Percentiles rank a stretch among this genome's conserved stretches.
phyloP scores from a whole-genome alignment of 2,888 invertebrate genomes.

The Morpho achilles region DNA sequence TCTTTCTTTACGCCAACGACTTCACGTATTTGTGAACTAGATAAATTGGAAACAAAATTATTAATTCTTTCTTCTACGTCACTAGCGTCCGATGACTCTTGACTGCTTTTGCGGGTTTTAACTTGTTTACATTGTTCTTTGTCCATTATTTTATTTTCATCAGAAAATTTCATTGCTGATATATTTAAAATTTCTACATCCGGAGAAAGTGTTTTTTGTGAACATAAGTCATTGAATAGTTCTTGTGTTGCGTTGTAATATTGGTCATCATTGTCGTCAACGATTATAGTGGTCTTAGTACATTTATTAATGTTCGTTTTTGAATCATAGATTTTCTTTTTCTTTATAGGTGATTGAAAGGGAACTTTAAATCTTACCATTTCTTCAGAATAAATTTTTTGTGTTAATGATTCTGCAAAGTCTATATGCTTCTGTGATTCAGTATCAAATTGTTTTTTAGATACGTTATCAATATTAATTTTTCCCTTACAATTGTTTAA shows the following conservation, averaged over 20 bases:
- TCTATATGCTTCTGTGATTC: slow-evolving; percentile 13
- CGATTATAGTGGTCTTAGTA: slow-evolving; percentile 16
- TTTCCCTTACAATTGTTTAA: neutral
- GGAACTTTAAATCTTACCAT: slow-evolving; percentile 54
- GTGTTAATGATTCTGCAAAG: slow-evolving; percentile 46
- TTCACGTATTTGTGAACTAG: slow-evolving; percentile 38
- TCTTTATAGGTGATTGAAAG: slow-evolving; percentile 42
- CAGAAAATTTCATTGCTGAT: neutral
- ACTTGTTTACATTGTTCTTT: neutral
- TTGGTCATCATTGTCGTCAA: slow-evolving; percentile 36
- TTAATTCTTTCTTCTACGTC: slow-evolving; percentile 32
- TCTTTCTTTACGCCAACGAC: slow-evolving; percentile 36
- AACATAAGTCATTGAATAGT: slow-evolving; percentile 52
- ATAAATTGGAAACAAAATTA: slow-evolving; percentile 36
- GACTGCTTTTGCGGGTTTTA: neutral
- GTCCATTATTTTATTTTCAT: neutral
- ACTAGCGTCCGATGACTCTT: slow-evolving; percentile 5
- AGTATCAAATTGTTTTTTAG: slow-evolving; percentile 7
- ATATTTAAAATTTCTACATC: slow-evolving; percentile 15
- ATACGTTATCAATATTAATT: neutral
- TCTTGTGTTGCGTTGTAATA: slow-evolving; percentile 65
- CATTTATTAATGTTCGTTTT: slow-evolving; percentile 12
- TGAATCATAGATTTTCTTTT: slow-evolving; percentile 39
- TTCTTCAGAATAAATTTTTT: slow-evolving; percentile 40
- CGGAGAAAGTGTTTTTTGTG: slow-evolving; percentile 41